phyloP scores from a whole-genome alignment of 2,797 vertebrate genomes.

The Lutjanus campechanus region DNA sequence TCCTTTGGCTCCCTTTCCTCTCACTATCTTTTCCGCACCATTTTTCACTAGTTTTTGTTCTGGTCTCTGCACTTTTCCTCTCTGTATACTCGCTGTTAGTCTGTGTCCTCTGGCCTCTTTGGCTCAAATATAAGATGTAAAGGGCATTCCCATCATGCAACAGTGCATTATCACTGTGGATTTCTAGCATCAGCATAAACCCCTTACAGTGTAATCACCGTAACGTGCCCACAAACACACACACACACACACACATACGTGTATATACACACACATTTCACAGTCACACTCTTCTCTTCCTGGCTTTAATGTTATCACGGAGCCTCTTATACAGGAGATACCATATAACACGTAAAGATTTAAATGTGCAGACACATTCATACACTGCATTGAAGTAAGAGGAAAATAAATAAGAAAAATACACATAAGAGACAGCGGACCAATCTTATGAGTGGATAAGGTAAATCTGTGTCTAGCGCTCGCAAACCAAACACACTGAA shows the following conservation, averaged over 20 bases:
- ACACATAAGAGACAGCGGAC: background rate
- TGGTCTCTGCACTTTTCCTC: constrained; percentile 17
- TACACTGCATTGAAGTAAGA: background rate
- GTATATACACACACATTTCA: constrained; percentile 29
- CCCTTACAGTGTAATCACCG: constrained; percentile 72
- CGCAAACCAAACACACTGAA: constrained; percentile 25
- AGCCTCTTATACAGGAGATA: constrained; percentile 7
- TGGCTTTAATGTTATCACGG: constrained; percentile 34
- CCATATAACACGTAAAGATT: constrained; percentile 13
- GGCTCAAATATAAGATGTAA: constrained; percentile 65
- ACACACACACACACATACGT: constrained; percentile 15
- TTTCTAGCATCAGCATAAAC: constrained; percentile 73
- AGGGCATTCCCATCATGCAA: constrained; percentile 80
- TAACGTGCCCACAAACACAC: constrained; percentile 43
- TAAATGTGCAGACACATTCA: constrained; percentile 11
- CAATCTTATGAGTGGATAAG: background rate
- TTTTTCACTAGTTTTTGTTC: constrained; percentile 43
- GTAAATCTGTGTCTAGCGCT: background rate
- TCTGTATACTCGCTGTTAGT: background rate
- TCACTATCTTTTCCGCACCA: constrained; percentile 35
- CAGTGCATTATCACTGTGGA: constrained; percentile 66
- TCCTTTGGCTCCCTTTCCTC: constrained; percentile 21
- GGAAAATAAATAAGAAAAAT: background rate
- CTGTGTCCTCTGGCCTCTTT: constrained; percentile 41
- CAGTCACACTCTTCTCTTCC: constrained; percentile 21